Conservation (phyloP, 2,797 vertebrate genomes). For the Rhinophrynus dorsalis region DNA sequence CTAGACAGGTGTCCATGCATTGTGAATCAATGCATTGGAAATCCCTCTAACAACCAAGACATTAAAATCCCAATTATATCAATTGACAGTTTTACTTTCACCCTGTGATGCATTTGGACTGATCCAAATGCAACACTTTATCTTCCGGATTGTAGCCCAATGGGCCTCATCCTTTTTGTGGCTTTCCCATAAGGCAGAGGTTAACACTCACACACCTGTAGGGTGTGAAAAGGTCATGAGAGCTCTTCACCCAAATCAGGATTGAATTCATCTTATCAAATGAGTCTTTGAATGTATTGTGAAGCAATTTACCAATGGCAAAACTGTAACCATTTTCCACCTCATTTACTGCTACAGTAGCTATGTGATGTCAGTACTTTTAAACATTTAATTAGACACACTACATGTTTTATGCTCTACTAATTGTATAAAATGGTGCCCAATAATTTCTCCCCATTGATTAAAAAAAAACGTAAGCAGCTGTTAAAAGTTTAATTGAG, state of each 20-base stretch:
- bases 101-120: too few relatives aligned
- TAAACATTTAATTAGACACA: slow-evolving; percentile 66
- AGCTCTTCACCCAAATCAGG: slow-evolving; percentile 55
- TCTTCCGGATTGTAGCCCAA: too few relatives aligned
- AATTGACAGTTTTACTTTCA: too few relatives aligned
- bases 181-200: too few relatives aligned
- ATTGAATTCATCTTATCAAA: slow-evolving; percentile 65
- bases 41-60: too few relatives aligned
- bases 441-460: slow-evolving; percentile 63
- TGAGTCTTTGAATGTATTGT: slow-evolving; percentile 56
- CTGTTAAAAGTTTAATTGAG: slow-evolving; percentile 68
- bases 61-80: too few relatives aligned
- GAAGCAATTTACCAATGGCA: slow-evolving; percentile 58
- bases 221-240: slow-evolving; percentile 55
- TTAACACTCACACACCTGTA: slow-evolving; percentile 50
- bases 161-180: too few relatives aligned
- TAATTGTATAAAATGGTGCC: slow-evolving; percentile 65
- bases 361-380: slow-evolving; percentile 64
- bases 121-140: too few relatives aligned
- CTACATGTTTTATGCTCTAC: slow-evolving; percentile 66
- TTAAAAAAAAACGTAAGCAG: slow-evolving; percentile 60
- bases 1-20: too few relatives aligned
- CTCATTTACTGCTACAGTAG: slow-evolving; percentile 65
- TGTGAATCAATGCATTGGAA: too few relatives aligned
- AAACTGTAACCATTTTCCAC: slow-evolving; percentile 61